Conservation (phyloP, 2,888 invertebrate genomes). For the Ctena decussata region DNA sequence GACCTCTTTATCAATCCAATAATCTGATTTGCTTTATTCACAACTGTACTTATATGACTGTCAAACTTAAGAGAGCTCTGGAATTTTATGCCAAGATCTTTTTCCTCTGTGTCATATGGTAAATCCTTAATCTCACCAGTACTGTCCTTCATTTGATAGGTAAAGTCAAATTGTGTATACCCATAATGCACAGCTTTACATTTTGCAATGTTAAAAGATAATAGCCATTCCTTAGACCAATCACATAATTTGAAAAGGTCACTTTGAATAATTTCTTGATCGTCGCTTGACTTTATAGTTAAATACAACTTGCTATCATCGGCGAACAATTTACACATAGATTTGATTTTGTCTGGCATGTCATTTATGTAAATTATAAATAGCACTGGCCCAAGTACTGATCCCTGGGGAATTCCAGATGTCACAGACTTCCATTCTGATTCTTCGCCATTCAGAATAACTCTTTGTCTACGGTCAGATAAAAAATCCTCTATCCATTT, state of each 20-base stretch:
- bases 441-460: background rate
- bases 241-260: conserved; percentile 16
- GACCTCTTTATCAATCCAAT: conserved; percentile 18
- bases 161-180: background rate
- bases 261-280: conserved; percentile 19
- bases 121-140: background rate
- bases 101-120: background rate
- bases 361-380: conserved; percentile 27
- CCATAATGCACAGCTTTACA: conserved; percentile 21
- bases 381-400: conserved; percentile 26
- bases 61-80: conserved; percentile 16
- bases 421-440: conserved; percentile 15
- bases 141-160: background rate
- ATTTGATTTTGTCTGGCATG: no score
- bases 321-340: conserved; percentile 18
- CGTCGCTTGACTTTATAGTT: background rate
- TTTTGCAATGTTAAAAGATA: conserved; percentile 22
- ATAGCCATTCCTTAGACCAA: conserved; percentile 25
- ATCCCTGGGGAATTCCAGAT: conserved; percentile 23
- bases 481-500: conserved; percentile 19
- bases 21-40: conserved; percentile 27
- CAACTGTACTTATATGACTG: conserved; percentile 6
- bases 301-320: conserved; percentile 31
- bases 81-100: conserved; percentile 21
- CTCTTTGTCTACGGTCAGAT: background rate